Conservation (phyloP, 2,797 vertebrate genomes). For the Cottoperca gobio region DNA sequence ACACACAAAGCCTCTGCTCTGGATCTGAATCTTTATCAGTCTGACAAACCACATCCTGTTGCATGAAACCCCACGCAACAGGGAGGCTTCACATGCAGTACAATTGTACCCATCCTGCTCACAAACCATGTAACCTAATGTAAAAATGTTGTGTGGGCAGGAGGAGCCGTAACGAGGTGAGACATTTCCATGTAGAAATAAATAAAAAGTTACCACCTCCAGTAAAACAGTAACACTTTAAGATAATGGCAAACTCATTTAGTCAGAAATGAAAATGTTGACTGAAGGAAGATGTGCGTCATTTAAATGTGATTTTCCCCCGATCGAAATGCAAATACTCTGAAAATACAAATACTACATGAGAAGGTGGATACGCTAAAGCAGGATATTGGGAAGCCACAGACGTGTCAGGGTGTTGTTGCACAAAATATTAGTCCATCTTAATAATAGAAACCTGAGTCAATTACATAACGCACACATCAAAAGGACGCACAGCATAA, state of each 20-base stretch:
- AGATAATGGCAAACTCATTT: slow-evolving; percentile 18
- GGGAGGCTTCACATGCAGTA: slow-evolving; percentile 53
- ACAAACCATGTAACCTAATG: slow-evolving; percentile 36
- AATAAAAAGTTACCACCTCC: slow-evolving; percentile 40
- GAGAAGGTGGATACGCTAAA: slow-evolving; percentile 12
- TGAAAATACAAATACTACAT: slow-evolving; percentile 54
- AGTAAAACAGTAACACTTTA: slow-evolving; percentile 31
- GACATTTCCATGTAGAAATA: slow-evolving; percentile 68
- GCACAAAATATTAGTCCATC: slow-evolving; percentile 14
- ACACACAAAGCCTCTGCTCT: slow-evolving; percentile 62
- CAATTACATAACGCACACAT: slow-evolving; percentile 5
- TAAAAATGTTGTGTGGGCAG: slow-evolving; percentile 60
- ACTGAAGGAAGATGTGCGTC: slow-evolving; percentile 50
- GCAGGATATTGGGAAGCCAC: slow-evolving; percentile 17
- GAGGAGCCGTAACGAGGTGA: slow-evolving; percentile 45
- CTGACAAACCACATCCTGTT: slow-evolving; percentile 84
- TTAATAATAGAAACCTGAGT: background rate
- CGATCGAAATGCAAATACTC: slow-evolving; percentile 70
- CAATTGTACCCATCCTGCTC: slow-evolving; percentile 54
- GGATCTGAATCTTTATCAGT: slow-evolving; percentile 78
- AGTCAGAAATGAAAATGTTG: slow-evolving; percentile 28
- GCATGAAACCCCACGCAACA: slow-evolving; percentile 72
- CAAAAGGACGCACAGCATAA: background rate
- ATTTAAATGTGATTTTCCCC: slow-evolving; percentile 44
- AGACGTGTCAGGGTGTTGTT: background rate